Percentiles rank a stretch among this genome's conserved stretches.
phyloP scores from a whole-genome alignment of 2,797 vertebrate species.

The Eidolon dupreanum region DNA sequence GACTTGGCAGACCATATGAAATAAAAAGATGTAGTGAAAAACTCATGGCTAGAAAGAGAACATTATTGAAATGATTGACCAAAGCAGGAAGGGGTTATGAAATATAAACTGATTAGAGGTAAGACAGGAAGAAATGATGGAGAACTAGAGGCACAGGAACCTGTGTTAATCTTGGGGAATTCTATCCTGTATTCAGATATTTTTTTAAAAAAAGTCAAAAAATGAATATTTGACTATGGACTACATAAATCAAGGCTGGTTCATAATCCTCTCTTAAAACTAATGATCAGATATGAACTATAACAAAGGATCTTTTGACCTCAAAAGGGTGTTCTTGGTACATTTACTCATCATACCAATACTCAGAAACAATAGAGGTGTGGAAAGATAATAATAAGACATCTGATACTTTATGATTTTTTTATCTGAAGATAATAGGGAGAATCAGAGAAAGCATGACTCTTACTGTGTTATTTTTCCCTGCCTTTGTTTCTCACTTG shows the following conservation, averaged over 20 bases:
- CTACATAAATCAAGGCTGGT: not conserved
- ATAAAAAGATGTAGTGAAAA: not conserved
- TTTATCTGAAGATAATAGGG: not conserved
- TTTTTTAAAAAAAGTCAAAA: not conserved
- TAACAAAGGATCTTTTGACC: not conserved
- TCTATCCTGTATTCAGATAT: not conserved
- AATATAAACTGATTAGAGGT: not conserved
- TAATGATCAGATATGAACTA: not conserved
- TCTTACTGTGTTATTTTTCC: not conserved
- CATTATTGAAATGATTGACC: not conserved
- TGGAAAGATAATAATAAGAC: not conserved
- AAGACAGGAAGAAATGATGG: not conserved
- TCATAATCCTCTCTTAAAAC: not conserved
- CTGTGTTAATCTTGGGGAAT: not conserved
- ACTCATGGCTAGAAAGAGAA: not conserved
- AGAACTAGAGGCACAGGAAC: not conserved
- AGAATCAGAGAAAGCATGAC: not conserved
- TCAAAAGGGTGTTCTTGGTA: conserved; percentile 10
- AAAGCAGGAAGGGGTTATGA: not conserved
- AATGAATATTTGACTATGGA: not conserved
- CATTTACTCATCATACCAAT: conserved; percentile 33
- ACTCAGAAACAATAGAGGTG: not conserved
- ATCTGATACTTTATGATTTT: not conserved
- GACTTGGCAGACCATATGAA: not conserved
- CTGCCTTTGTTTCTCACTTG: not conserved